Evolutionary conservation across 2,113 vertebrate species (phyloP).

Genomic region (Crotalus tigris): DNA sequence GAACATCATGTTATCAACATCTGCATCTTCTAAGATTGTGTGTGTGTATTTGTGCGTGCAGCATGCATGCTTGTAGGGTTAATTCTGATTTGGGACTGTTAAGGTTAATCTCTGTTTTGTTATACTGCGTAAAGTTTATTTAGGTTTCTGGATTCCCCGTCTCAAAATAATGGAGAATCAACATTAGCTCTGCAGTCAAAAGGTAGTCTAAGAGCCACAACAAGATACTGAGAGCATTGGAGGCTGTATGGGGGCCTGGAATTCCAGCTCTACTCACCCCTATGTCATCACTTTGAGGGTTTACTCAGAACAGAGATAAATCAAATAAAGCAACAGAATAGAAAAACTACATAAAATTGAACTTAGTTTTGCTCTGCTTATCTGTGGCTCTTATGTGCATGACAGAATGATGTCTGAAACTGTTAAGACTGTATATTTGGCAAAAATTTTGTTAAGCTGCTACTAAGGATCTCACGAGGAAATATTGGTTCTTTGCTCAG

Average conservation of each 20-base stretch:
- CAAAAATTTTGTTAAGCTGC: background rate
- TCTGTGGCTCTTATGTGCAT: background rate
- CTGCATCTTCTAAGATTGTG: background rate
- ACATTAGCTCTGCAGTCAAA: background rate
- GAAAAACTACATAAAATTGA: background rate
- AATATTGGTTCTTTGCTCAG: background rate
- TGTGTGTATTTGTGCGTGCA: background rate
- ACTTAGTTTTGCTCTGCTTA: background rate
- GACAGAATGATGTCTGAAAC: background rate
- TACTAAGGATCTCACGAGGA: background rate
- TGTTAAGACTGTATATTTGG: background rate
- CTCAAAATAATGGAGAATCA: background rate
- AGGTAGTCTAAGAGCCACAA: background rate
- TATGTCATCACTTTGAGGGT: background rate
- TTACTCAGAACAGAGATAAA: background rate
- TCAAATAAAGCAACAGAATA: background rate
- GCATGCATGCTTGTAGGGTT: background rate
- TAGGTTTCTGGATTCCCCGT: background rate
- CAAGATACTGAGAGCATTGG: background rate
- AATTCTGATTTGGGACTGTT: background rate
- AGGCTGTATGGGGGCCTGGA: background rate
- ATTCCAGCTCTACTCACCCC: background rate
- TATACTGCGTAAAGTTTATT: background rate
- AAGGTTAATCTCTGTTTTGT: background rate
- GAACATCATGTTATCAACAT: background rate